phyloP scores from a whole-genome alignment of 53 echinoderm and acorn worm genomes.

The Arbacia lixula region DNA sequence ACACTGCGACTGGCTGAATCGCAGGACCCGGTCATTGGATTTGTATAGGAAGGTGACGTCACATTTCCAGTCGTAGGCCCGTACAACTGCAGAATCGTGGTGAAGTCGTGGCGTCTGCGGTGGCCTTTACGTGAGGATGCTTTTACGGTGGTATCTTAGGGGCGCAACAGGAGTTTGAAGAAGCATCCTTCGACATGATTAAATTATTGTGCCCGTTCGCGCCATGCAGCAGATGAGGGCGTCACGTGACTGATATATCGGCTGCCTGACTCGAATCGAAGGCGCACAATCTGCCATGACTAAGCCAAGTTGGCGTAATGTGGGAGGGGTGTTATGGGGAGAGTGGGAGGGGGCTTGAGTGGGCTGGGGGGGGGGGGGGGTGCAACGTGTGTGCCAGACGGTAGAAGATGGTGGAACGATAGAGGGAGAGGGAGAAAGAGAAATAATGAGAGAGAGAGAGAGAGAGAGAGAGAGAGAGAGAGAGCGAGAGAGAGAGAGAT shows the following conservation, averaged over 20 bases:
- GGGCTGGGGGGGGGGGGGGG: background rate
- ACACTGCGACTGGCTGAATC: too few species aligned
- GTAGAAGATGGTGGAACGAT: background rate
- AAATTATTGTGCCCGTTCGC: conserved; percentile 35
- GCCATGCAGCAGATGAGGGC: conserved; percentile 17
- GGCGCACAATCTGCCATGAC: background rate
- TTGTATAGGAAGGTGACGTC: too few species aligned
- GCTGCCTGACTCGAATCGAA: conserved; percentile 38
- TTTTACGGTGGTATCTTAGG: too few species aligned
- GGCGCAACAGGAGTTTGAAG: conserved; percentile 57
- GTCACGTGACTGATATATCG: conserved; percentile 40
- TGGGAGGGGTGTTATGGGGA: background rate
- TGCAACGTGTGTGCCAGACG: background rate
- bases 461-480: background rate
- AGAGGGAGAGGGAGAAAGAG: background rate
- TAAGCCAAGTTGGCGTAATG: background rate
- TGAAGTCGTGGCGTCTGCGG: too few species aligned
- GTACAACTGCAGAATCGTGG: too few species aligned
- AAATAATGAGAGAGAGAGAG: background rate
- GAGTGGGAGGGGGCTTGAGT: background rate
- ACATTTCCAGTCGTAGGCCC: too few species aligned
- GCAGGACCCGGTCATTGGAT: too few species aligned
- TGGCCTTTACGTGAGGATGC: too few species aligned
- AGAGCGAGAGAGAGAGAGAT: background rate
- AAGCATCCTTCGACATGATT: conserved; percentile 43